These are phyloP conservation scores for Melolontha melolontha DNA, from an alignment of 2,888 invertebrate species.

Conservation along the genomic window DNA sequence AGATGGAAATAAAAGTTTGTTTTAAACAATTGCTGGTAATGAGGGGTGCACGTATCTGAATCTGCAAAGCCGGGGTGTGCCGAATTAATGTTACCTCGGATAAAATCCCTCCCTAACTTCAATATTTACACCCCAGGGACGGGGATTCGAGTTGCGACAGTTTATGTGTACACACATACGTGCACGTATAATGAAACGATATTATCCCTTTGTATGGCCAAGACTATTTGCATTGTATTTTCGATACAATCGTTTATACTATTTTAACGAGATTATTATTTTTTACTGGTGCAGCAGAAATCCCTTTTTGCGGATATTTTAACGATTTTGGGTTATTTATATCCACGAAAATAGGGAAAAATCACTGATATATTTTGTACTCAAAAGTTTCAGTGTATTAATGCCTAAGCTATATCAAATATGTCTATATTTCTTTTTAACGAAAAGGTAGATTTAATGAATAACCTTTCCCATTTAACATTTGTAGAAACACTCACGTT, in stretches of 20 bases:
- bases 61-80: not conserved
- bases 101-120: constrained; percentile 9
- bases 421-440: too few species aligned
- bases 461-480: too few species aligned
- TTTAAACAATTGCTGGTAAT: constrained; percentile 49
- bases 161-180: not conserved
- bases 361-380: too few species aligned
- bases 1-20: constrained; percentile 29
- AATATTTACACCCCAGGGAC: constrained; percentile 7
- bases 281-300: constrained; percentile 28
- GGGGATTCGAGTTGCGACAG: constrained; percentile 7
- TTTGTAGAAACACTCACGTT: too few species aligned
- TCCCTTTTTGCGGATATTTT: not conserved
- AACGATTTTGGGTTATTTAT: not conserved
- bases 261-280: constrained; percentile 56
- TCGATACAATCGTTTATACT: constrained; percentile 53
- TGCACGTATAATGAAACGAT: too few species aligned
- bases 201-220: not conserved
- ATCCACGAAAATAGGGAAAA: not conserved
- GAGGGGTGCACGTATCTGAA: constrained; percentile 41
- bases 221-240: constrained; percentile 54
- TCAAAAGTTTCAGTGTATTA: too few species aligned
- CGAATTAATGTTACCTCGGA: constrained; percentile 13
- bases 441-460: too few species aligned
- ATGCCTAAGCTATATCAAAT: too few species aligned